Evolutionary conservation across 1,140 invertebrate genomes (phyloP).

Genomic region (Capitella teleta): DNA sequence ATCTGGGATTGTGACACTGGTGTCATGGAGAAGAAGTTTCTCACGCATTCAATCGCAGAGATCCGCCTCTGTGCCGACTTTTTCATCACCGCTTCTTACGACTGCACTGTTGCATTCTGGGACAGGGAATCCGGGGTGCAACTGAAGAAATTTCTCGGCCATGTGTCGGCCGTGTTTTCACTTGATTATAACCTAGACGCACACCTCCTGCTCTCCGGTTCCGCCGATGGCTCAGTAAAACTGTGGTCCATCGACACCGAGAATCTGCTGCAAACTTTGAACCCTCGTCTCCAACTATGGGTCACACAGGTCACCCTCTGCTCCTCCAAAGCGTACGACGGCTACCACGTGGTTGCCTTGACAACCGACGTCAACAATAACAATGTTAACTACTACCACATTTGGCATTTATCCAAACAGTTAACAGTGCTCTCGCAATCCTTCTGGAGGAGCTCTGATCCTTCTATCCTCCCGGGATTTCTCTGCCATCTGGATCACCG

Average conservation of each 20-base stretch:
- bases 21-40: slow-evolving; percentile 16
- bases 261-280: slow-evolving; percentile 7
- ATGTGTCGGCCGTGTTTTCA: slow-evolving; percentile 22
- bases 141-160: slow-evolving; percentile 19
- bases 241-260: slow-evolving; percentile 13
- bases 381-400: neutral
- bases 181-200: slow-evolving; percentile 74
- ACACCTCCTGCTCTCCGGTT: slow-evolving; percentile 69
- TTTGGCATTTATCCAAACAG: too few species aligned
- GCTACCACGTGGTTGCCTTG: too few species aligned
- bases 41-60: slow-evolving; percentile 22
- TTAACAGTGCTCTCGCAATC: too few species aligned
- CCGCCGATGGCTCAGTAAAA: slow-evolving; percentile 22
- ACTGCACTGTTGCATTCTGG: slow-evolving; percentile 25
- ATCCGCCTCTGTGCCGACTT: slow-evolving; percentile 21
- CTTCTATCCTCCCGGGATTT: too few species aligned
- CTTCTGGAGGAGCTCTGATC: too few species aligned
- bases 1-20: slow-evolving; percentile 17
- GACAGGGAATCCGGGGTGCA: slow-evolving; percentile 18
- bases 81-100: slow-evolving; percentile 24
- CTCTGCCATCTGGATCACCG: too few species aligned
- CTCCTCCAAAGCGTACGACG: too few species aligned
- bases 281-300: slow-evolving; percentile 5
- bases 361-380: neutral
- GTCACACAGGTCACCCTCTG: slow-evolving; percentile 3